phyloP scores from a whole-genome alignment of 30 jellyfish, hydroid and myxozoan species.

The Turritopsis dohrnii region DNA sequence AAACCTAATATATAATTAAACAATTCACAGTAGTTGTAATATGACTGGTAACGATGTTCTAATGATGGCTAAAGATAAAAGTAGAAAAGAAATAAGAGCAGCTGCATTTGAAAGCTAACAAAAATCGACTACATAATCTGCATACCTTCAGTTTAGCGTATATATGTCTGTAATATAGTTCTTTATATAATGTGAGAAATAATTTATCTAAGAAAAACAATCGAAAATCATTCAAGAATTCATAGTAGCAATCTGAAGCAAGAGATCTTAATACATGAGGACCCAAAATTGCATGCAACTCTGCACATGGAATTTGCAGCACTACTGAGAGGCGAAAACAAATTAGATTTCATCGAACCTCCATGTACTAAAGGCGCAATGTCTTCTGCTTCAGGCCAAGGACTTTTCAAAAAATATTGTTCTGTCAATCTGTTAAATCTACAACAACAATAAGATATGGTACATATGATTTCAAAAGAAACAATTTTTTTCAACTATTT shows the following conservation, averaged over 20 bases:
- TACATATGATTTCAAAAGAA: too few relatives aligned
- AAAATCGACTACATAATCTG: too few relatives aligned
- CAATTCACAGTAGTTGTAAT: constrained; percentile 79
- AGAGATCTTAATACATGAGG: too few relatives aligned
- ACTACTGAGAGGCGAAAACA: too few relatives aligned
- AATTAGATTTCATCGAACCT: constrained; percentile 32
- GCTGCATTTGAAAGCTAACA: too few relatives aligned
- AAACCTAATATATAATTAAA: constrained; percentile 80
- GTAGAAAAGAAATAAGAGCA: background rate
- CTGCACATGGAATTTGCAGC: too few relatives aligned
- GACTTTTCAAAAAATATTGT: constrained; percentile 62
- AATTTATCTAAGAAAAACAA: constrained; percentile 48
- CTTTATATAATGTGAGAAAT: constrained; percentile 71
- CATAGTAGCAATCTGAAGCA: too few relatives aligned
- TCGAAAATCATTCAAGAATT: too few relatives aligned
- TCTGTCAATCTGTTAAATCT: constrained; percentile 81
- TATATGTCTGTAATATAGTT: constrained; percentile 78
- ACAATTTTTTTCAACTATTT: too few relatives aligned
- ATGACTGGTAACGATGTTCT: constrained; percentile 81
- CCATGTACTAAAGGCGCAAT: constrained; percentile 67
- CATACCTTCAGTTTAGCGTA: constrained; percentile 63
- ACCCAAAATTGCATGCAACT: too few relatives aligned
- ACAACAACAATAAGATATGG: background rate
- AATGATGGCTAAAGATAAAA: constrained; percentile 68
- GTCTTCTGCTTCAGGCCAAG: constrained; percentile 90